Base-by-base conservation (phyloP, 1,140 invertebrate species). In the Monomorium pharaonis region DNA sequence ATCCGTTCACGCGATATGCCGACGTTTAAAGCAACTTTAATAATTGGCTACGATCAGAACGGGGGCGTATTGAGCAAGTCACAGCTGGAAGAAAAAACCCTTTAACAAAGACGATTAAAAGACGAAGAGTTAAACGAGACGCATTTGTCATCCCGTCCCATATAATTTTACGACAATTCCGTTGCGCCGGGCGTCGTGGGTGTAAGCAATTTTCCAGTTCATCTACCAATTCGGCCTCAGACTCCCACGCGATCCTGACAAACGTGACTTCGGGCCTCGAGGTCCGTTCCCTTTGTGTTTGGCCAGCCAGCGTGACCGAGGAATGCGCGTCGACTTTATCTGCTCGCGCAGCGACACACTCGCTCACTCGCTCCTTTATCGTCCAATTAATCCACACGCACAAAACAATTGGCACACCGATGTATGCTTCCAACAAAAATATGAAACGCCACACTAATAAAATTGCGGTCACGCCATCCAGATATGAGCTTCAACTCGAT, bases 201-300 rank as follows among this genome's bases (percentile, higher is more conserved):
- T 90, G 89, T 90, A 86, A 90, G 86, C 89, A 90, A 90, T 90
- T 90, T 89, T 90, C 89, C 88, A 88, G 89, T 90, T 90, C 89
- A 88, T 90, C 89, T 90, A 90, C 89, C 89, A 90, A 90, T 90
- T 89, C 88, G 67, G 78, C 51, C 81, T 85, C 86, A 72, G 49
- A 90, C 89, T 90, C 89, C 89, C 81, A 90, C 89, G 81, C 88
- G 86, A 90, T 86, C 56, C 60, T 85, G 27, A 56, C 51, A 86
- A 85, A 88, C 86, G 89, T 88, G 88, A 90, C 88, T 90, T 58
- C 70, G 77, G 81, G 88, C 83, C 78, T 88, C 88, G 88, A 90
- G 58, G 88, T 88, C 62, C 75, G 88, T 88, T 84, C 80, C 81
- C 89, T 90, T 90, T 90, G 89, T 90, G 83, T 83, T 86, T 90